Evolutionary conservation across 2,797 vertebrate genomes (phyloP), one percentile per base, ranked within the genome.

Genomic region (Lagorchestes hirsutus): DNA sequence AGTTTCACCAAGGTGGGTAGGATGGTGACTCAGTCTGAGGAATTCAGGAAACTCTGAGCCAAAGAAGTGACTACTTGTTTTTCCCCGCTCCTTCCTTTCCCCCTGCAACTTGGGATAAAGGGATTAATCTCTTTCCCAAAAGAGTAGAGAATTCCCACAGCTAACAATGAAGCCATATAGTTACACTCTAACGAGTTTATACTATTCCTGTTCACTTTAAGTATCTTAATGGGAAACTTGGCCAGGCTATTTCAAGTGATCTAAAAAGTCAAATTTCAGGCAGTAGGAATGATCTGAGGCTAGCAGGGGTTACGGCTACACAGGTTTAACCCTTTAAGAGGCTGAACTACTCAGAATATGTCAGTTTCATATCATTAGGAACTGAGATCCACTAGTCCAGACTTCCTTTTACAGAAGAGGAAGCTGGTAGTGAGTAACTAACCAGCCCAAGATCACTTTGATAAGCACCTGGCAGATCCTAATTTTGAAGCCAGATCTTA

Each of bases 171-270:
- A 93, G 92, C 29, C 0, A 0, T 28, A 8, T 22, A 16, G 56
- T 55, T 56, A 46, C 0, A 22, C n/a, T 50, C 24, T 0, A 55
- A 62, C 0, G 0, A n/a, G 27, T 46, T 92, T 90, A 92, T 0
- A 56, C 46, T 93, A 40, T 5, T 28, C 55, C 90, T 91, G 55
- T 91, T 90, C 46, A 56, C 92, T 93, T 90, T 96, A 93, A 91
- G 57, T 95, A 95, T 93, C 90, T 95, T 95, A 90, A 96, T 91
- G 95, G 95, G 95, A 96, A 82, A 56, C 54, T 96, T 90, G 92
- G 54, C 93, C n/a, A 34, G 54, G 90, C 59, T 92, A 90, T 90
- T 58, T 11, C 0, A 50, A 58, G 0, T 55, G 57, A 96, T 92
- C 93, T 92, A 90, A 52, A 74, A 0, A 74, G 54, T 40, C 87